phyloP scores from a whole-genome alignment of 1,140 invertebrate genomes.

The Drosophila ercepeae region DNA sequence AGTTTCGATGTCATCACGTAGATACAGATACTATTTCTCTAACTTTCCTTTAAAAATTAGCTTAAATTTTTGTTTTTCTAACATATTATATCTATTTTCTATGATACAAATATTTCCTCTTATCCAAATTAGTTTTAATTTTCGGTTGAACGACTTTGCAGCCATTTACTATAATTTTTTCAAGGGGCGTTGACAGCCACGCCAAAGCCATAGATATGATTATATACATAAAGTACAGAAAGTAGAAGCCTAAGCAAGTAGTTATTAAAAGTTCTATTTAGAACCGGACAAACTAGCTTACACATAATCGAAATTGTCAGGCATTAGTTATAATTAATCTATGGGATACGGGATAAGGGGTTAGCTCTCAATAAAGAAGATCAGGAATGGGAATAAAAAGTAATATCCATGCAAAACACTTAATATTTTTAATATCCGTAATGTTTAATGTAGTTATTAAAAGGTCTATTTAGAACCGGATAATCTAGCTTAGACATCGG shows the following conservation, averaged over 20 bases:
- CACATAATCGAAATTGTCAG: conserved; percentile 25
- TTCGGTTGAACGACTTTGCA: conserved; percentile 7
- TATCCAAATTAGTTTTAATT: conserved; percentile 10
- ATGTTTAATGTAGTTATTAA: conserved; percentile 27
- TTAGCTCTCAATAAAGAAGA: too few relatives aligned
- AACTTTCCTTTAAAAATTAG: too few relatives aligned
- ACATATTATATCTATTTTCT: neutral
- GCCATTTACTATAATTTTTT: conserved; percentile 8
- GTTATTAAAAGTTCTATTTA: conserved; percentile 17
- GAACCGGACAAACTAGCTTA: neutral
- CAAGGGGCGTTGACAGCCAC: conserved; percentile 17
- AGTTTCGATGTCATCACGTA: too few relatives aligned
- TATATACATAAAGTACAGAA: neutral
- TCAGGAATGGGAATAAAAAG: too few relatives aligned
- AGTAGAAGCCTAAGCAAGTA: conserved; percentile 5
- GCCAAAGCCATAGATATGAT: conserved; percentile 7
- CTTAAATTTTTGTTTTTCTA: neutral
- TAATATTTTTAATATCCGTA: too few relatives aligned
- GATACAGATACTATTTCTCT: too few relatives aligned
- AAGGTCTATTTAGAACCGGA: conserved; percentile 2
- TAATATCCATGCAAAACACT: too few relatives aligned
- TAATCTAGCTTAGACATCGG: conserved; percentile 3
- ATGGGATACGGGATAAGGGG: too few relatives aligned
- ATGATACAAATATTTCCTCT: neutral
- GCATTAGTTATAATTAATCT: conserved; percentile 3